A percentile compares a stretch with the other conserved stretches of the same genome.
Evolutionary conservation across 2,797 vertebrate species (phyloP).

Genomic region (Thamnophis elegans): DNA sequence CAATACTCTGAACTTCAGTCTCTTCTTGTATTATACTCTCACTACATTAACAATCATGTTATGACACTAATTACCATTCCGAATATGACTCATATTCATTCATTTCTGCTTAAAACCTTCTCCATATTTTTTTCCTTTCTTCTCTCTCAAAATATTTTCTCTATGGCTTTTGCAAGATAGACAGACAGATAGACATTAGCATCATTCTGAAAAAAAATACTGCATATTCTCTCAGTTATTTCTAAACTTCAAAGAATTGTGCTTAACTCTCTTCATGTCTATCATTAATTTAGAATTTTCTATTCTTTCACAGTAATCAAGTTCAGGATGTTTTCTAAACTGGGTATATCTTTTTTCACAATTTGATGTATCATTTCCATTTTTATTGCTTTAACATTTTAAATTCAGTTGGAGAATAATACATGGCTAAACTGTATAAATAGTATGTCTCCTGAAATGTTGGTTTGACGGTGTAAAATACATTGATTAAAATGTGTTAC

Average conservation of each 20-base stretch:
- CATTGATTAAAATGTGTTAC: neutral
- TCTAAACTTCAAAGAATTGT: neutral
- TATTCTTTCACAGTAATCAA: neutral
- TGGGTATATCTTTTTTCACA: neutral
- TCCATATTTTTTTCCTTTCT: neutral
- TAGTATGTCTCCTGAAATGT: neutral
- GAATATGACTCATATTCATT: neutral
- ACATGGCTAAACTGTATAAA: neutral
- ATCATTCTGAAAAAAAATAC: neutral
- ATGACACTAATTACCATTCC: neutral
- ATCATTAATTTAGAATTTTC: conserved; percentile 2
- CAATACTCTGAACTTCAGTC: neutral
- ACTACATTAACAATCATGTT: neutral
- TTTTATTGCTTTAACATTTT: neutral
- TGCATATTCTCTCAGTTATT: neutral
- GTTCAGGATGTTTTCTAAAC: neutral
- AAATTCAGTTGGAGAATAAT: neutral
- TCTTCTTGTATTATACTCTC: neutral
- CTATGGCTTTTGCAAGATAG: neutral
- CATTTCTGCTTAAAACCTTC: neutral
- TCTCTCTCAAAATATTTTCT: conserved; percentile 7
- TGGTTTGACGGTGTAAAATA: neutral
- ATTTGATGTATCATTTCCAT: neutral
- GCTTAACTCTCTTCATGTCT: neutral
- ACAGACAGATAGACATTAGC: neutral